Evolutionary conservation across 2,113 vertebrate genomes (phyloP), one percentile per base, ranked within the genome.

Genomic region (Sceloporus undulatus): DNA sequence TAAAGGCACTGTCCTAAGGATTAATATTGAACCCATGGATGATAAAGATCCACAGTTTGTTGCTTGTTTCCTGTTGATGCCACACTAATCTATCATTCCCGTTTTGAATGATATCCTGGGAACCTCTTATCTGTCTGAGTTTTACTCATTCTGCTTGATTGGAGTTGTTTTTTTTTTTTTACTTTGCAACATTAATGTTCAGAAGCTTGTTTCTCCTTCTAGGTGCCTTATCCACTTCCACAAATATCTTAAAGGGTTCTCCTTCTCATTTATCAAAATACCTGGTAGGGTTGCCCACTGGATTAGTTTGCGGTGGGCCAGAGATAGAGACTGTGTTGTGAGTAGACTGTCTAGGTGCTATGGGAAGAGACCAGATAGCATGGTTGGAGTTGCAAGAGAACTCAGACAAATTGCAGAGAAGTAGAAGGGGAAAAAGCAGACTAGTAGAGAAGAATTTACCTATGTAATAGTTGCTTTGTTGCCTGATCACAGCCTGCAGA

Each of bases 81-180:
- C 78, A 81, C 14, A 16, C 14, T 27, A 27, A 66, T 16, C 59
- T 13, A 66, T 29, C 34, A 1, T 8, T 25, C 13, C 85, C 27
- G 62, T 54, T 1, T 0, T 3, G 0, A 0, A 27, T 21, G 21
- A 78, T 75, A 4, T 0, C 1, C 16, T 0, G 0, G 40, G 77
- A 68, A 14, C 40, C 40, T 68, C 21, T 48, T 21, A 6, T 48
- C 42, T 48, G 80, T 79, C 48, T 54, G 76, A 54, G 4, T 54
- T 29, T 25, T 29, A 52, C 54, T 54, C 25, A 52, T 52, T 78
- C 42, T 54, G 9, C 76, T 48, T 48, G 6, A 54, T 42, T 78
- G 42, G 6, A 48, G 3, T 4, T 48, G 42, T 4, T 5, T 48
- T 48, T 21, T 66, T 86, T 8, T 78, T 9, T 42, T 14, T 79